A percentile compares a stretch with the other conserved stretches of the same genome.
These are phyloP conservation scores for Teleopsis dalmanni DNA, from an alignment of 1,140 invertebrate species.

Conservation along the genomic window DNA sequence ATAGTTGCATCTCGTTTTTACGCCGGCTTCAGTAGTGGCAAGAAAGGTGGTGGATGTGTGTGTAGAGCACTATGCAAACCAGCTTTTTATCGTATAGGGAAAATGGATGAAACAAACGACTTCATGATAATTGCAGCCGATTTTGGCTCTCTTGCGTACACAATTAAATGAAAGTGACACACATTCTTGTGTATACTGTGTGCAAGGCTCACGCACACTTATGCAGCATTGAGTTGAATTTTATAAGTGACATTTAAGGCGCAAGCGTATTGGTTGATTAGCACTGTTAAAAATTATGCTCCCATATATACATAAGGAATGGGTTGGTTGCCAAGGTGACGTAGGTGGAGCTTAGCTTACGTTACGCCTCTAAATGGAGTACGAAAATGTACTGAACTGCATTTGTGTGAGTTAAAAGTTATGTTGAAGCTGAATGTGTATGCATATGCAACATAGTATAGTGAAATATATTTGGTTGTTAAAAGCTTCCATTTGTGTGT, in stretches of 20 bases:
- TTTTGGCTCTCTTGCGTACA: constrained; percentile 11
- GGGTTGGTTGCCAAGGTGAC: constrained; percentile 7
- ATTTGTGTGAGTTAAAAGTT: too few species aligned
- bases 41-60: too few species aligned
- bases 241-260: neutral
- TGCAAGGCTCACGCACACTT: neutral
- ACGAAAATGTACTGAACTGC: too few species aligned
- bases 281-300: neutral
- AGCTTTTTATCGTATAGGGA: too few species aligned
- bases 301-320: neutral
- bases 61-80: too few species aligned
- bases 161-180: neutral
- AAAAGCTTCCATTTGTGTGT: too few species aligned
- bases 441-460: too few species aligned
- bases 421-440: neutral
- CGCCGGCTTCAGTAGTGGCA: too few species aligned
- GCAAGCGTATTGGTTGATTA: constrained; percentile 8
- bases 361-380: constrained; percentile 1
- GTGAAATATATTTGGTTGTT: too few species aligned
- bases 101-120: too few species aligned
- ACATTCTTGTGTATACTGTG: neutral
- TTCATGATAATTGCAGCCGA: too few species aligned
- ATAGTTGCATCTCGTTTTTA: too few species aligned
- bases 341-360: neutral
- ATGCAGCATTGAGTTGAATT: neutral